phyloP scores from a whole-genome alignment of 2,888 invertebrate genomes.

The Synanthedon andrenaeformis region DNA sequence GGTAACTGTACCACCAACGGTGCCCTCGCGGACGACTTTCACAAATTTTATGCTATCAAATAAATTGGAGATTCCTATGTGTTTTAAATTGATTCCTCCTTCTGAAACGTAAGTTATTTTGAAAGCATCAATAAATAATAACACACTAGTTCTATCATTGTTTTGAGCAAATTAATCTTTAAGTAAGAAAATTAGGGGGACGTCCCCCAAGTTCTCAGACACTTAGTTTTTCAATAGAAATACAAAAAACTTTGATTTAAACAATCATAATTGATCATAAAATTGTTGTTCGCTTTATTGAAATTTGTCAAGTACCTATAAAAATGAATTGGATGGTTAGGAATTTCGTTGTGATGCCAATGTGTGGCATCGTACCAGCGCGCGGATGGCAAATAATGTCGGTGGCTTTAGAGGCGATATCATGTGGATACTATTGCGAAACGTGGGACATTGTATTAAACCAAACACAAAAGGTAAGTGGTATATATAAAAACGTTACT shows the following conservation, averaged over 20 bases:
- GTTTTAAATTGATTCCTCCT: slow-evolving; percentile 49
- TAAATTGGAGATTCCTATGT: slow-evolving; percentile 48
- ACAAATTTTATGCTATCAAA: slow-evolving; percentile 56
- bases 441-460: slow-evolving; percentile 56
- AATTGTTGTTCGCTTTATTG: no score
- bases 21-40: slow-evolving; percentile 48
- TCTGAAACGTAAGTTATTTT: slow-evolving; percentile 37
- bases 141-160: no score
- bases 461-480: slow-evolving; percentile 41
- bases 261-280: no score
- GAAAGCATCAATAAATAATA: background rate
- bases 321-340: slow-evolving; percentile 16
- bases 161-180: no score
- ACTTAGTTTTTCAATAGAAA: no score
- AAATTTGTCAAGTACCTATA: background rate
- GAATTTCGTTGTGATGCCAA: slow-evolving; percentile 51
- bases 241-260: no score
- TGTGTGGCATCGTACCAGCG: slow-evolving; percentile 53
- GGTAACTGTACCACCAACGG: slow-evolving; percentile 57
- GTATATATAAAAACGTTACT: background rate
- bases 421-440: slow-evolving; percentile 48
- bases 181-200: no score
- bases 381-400: slow-evolving; percentile 60
- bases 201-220: no score
- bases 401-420: slow-evolving; percentile 52